phyloP scores from a whole-genome alignment of 1,140 invertebrate genomes.

The Drosophila trapezifrons region DNA sequence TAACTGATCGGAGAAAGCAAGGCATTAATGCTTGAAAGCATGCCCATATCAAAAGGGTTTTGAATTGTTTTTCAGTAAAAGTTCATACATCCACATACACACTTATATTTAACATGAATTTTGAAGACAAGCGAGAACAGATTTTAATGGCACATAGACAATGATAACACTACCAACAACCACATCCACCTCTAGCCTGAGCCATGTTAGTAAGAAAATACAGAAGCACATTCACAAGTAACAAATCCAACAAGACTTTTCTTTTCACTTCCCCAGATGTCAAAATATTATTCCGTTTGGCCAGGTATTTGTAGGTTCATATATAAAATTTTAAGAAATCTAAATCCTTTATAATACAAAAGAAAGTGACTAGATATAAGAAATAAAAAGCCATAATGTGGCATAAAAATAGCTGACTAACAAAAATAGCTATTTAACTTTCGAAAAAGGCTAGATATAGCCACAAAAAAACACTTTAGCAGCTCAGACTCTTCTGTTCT shows the following conservation, averaged over 20 bases:
- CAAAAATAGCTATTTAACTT: too few species aligned
- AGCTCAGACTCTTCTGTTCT: too few species aligned
- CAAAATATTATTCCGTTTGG: not conserved
- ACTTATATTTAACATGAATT: not conserved
- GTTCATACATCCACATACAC: not conserved
- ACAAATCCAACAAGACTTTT: not conserved
- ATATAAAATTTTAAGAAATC: too few species aligned
- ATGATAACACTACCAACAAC: slow-evolving; percentile 7
- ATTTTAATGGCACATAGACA: slow-evolving; percentile 9
- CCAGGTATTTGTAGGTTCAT: too few species aligned
- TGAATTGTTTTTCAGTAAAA: too few species aligned
- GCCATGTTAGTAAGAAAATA: slow-evolving; percentile 11
- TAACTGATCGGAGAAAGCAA: too few species aligned
- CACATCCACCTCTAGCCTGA: not conserved
- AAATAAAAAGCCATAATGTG: too few species aligned
- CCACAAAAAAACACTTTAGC: too few species aligned
- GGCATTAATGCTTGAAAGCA: not conserved
- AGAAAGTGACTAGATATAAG: too few species aligned
- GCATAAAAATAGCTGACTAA: too few species aligned
- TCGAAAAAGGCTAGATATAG: too few species aligned
- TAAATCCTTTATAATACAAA: too few species aligned
- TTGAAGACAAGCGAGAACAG: not conserved
- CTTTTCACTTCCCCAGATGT: not conserved
- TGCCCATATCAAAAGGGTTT: not conserved
- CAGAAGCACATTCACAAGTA: slow-evolving; percentile 8